phyloP scores from a whole-genome alignment of 2,113 vertebrate species.

The Calidris pugnax region DNA sequence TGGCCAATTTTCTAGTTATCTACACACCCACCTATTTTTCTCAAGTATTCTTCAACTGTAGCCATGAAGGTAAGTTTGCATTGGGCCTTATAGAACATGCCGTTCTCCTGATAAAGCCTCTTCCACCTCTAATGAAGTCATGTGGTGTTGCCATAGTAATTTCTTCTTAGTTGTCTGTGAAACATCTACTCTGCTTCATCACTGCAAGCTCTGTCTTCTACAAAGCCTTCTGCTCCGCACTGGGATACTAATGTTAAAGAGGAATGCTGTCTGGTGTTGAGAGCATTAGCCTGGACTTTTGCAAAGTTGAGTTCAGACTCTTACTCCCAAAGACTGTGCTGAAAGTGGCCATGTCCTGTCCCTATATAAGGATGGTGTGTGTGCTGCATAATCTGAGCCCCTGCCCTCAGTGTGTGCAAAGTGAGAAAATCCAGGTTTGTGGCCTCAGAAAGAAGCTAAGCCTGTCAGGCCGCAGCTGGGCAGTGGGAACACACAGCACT shows the following conservation, averaged over 20 bases:
- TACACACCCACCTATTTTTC: background rate
- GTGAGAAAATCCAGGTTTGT: background rate
- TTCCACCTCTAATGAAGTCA: background rate
- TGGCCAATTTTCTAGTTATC: background rate
- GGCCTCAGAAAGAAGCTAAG: background rate
- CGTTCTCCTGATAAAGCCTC: background rate
- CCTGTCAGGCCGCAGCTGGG: rapidly evolving
- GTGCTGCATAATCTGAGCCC: background rate
- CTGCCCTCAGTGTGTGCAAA: background rate
- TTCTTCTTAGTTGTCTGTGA: background rate
- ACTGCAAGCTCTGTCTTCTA: background rate
- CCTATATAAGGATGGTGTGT: rapidly evolving
- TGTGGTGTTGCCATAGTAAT: background rate
- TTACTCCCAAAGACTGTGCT: background rate
- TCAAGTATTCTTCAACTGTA: background rate
- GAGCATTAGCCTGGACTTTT: background rate
- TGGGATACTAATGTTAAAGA: background rate
- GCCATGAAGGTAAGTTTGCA: background rate
- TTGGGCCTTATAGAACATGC: background rate
- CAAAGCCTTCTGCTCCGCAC: background rate
- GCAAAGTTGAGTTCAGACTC: background rate
- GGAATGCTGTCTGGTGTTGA: background rate
- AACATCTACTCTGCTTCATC: background rate
- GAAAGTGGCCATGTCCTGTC: background rate
- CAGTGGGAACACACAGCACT: background rate